Base-by-base conservation (phyloP, 2,113 vertebrate genomes). In the Notarius lentiginosus region DNA sequence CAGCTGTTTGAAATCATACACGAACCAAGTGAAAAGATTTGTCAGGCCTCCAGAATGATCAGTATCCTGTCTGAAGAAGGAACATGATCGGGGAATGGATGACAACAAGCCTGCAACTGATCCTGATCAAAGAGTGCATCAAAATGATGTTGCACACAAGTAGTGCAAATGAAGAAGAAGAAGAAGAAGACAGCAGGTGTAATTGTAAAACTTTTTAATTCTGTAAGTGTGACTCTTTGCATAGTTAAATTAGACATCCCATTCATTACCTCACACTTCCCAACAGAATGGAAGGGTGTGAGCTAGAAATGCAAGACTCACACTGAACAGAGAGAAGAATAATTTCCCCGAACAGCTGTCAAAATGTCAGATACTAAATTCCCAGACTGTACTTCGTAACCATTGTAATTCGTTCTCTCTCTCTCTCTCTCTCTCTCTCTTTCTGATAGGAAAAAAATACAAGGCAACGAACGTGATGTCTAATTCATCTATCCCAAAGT, bases 401-500 rank as follows among this genome's bases (percentile, higher is more conserved):
- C 27, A 68, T 55, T 51, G 47, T 79, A 66, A 86, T 66, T 63
- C 73, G 51, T 15, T 41, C 41, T 9, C n/a, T 51, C 55, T 82
- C 76, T n/a, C 20, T 53, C 79, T 66, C 49, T 60, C 84, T n/a
- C 63, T 58, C 55, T 73, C 55, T 73, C 72, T 24, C 58, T 83
- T 24, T 5, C 17, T 72, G 63, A 24, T 81, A 86, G 51, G 41
- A 56, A 24, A 73, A 49, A 83, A 83, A 70, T 84, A 65, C 30
- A 56, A 84, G n/a, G 24, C 73, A 75, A 73, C 63, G 58, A 84
- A 79, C 53, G 11, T 60, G 81, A 84, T 84, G 80, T 90, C 86
- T 79, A 84, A 87, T 87, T 75, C 27, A 53, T 76, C 73, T 61
- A 84, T 82, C 84, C 87, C 80, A 89, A 86, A 85, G 88, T 89